phyloP scores from a whole-genome alignment of 2,888 invertebrate genomes.

The Lycocerus yunnanus region DNA sequence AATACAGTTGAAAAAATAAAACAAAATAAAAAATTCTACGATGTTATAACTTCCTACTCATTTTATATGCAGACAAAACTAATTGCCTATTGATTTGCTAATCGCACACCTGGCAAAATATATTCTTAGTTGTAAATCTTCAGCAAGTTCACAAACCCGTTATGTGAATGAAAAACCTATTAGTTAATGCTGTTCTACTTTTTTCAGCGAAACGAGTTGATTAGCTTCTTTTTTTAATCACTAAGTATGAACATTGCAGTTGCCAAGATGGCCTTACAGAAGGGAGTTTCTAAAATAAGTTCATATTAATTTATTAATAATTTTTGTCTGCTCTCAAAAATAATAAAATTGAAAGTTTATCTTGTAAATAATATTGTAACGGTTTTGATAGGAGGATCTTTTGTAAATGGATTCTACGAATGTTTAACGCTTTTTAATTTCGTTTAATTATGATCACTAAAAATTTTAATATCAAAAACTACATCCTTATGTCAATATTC shows the following conservation, averaged over 20 bases:
- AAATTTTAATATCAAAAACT: not conserved
- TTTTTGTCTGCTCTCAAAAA: not conserved
- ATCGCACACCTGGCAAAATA: slow-evolving; percentile 18
- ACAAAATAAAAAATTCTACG: not conserved
- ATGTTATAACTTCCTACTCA: slow-evolving; percentile 11
- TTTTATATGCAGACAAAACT: slow-evolving; percentile 3
- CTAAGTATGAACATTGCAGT: not conserved
- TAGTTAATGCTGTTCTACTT: slow-evolving; percentile 17
- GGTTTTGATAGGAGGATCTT: not conserved
- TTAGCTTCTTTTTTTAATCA: not conserved
- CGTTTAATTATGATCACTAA: not conserved
- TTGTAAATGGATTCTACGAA: not conserved
- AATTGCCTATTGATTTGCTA: slow-evolving; percentile 9
- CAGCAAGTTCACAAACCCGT: slow-evolving; percentile 19
- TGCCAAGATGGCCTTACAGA: not conserved
- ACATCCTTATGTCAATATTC: not conserved
- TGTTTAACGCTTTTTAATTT: not conserved
- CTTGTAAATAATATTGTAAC: not conserved
- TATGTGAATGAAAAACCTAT: slow-evolving; percentile 22
- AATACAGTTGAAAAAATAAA: not conserved
- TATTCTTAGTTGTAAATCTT: slow-evolving; percentile 12
- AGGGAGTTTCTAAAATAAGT: not conserved
- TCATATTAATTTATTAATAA: no score
- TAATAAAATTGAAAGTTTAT: not conserved
- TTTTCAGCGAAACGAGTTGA: slow-evolving; percentile 3